phyloP scores from a whole-genome alignment of 2,113 vertebrate species.

The Megalops atlanticus region DNA sequence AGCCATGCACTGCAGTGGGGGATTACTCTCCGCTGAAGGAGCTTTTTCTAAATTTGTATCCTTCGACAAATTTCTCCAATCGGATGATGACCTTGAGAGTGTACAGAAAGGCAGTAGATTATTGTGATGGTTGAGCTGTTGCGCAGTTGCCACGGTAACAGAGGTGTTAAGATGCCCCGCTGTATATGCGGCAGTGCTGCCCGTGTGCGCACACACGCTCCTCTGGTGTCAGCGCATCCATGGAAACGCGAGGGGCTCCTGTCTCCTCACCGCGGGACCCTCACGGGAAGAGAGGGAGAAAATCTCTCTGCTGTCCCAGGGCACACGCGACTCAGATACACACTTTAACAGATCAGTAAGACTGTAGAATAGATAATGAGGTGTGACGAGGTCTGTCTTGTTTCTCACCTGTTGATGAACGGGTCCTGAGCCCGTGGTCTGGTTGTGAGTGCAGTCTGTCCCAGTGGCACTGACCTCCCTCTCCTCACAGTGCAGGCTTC shows the following conservation, averaged over 20 bases:
- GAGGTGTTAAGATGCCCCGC: not conserved
- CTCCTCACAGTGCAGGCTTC: not conserved
- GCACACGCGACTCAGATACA: not conserved
- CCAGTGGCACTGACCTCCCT: not conserved
- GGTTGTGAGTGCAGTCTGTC: not conserved
- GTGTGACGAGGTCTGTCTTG: not conserved
- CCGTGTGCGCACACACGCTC: not conserved
- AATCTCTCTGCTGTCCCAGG: not conserved
- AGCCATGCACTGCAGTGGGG: not conserved
- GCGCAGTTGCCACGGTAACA: not conserved
- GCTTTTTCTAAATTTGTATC: slow-evolving; percentile 5
- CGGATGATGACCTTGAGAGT: slow-evolving; percentile 13
- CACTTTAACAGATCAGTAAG: not conserved
- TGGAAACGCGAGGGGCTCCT: not conserved
- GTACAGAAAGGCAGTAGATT: not conserved
- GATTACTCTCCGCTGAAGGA: not conserved
- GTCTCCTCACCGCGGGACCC: not conserved
- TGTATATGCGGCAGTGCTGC: not conserved
- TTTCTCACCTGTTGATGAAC: not conserved
- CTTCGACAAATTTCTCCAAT: not conserved
- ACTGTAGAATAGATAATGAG: too few relatives aligned
- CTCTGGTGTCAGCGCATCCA: too few relatives aligned
- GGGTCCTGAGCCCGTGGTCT: not conserved
- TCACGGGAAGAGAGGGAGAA: not conserved
- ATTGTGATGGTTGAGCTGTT: not conserved